Evolutionary conservation across 2,797 vertebrate species (phyloP), one percentile per base, ranked within the genome.

Genomic region (Sandelia bainsii): DNA sequence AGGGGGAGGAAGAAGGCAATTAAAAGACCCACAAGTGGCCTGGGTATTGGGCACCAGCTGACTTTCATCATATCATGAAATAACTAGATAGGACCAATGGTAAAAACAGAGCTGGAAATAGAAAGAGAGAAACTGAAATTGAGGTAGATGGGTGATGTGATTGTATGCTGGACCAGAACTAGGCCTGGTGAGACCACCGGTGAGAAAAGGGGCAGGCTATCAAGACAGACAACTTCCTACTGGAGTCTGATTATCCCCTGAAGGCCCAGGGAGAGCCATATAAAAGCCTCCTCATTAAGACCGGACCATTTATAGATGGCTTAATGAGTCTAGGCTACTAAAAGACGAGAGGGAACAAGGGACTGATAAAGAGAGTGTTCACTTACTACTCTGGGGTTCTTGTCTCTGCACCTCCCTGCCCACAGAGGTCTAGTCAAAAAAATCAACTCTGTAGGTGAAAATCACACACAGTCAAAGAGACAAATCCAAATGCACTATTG

Each of bases 171-270:
- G 62, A 79, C 44, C 62, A 42, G 51, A 51, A 69, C 50, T 70
- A 53, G 92, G 93, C 93, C 93, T 92, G 93, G 93, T 88, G 85
- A 88, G 96, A 96, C 96, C 95, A 96, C 96, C 95, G 91, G 94
- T 94, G 96, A 96, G 95, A 90, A 90, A 95, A 93, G 93, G 88
- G 90, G 92, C 93, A 93, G 93, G 93, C 95, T 94, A 96, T 96
- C 96, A 96, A 96, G 95, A 96, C 95, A 96, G 96, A 97, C 94
- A 93, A 96, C 97, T 97, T 98, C 96, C 96, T 96, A 96, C 93
- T 95, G 89, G 90, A 94, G 90, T 92, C 91, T 93, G 92, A 94
- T 92, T 93, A 91, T 92, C 90, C 93, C 93, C 93, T 78, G 29
- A 82, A 92, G 93, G 91, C 90, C 75, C 65, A 66, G 14, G 72